Base-by-base conservation (phyloP, 2,888 invertebrate species). In the Cryptophagus acutangulus region DNA sequence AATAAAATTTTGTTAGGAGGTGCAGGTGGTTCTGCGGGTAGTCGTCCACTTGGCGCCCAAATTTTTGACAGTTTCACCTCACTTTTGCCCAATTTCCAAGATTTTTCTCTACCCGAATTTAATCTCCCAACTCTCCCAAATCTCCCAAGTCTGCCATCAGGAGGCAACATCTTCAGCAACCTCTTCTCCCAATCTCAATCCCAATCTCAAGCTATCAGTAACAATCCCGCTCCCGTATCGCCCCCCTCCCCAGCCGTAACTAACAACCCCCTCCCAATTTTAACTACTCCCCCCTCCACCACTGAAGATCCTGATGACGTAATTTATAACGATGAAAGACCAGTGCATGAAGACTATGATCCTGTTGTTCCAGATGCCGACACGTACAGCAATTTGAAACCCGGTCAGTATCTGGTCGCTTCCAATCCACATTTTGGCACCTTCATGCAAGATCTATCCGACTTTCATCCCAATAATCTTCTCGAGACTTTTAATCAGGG, bases 311-410 rank as follows among this genome's bases (percentile, higher is more conserved):
- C 62, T 6, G 59, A 56, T 36, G 61, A 61, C 41, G 51, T 51
- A 10, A 60, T 61, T 40, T 61, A 57, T 46, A 61, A 55, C 35
- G 63, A 62, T 33, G 57, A 61, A 29, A 44, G 51, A 44, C 62
- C 63, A 13, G 59, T 62, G 14, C 45, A 62, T 39, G 61, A 62
- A 53, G 48, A 51, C 35, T 48, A 59, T 36, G 62, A 63, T 48
- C 52, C 49, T 36, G 51, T 58, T 41, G 34, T 45, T 45, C 47
- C 47, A 45, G 47, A 47, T 46, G n/a, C n/a, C n/a, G 28, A 33
- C 20, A 26, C n/a, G 12, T 50, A 52, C 47, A 49, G 34, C 36
- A 39, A 33, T 12, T 17, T 33, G 25, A 41, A 45, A 43, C 52
- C 52, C 12, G 52, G 52, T 52, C 52, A 52, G 52, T 52, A 52